Evolutionary conservation across 2,888 invertebrate genomes (phyloP), one percentile per base, ranked within the genome.

Genomic region (Thumatha senex): DNA sequence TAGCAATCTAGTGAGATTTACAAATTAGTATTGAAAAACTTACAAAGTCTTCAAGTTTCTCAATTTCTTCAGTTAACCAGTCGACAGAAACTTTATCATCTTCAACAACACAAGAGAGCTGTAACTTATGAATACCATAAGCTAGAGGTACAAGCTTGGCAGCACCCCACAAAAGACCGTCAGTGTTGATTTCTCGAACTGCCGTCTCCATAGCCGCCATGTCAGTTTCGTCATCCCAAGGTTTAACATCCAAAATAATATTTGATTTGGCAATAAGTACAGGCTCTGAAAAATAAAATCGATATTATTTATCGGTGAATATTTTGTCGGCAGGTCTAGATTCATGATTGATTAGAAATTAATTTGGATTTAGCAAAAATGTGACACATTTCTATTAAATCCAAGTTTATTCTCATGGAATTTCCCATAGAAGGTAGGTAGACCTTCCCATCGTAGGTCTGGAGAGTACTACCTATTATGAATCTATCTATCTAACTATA

Each of bases 61-160:
- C 95, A 65, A 99, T 96, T 82, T 95, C 93, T 85, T 99, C 98
- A 68, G 95, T 96, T 31, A 98, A 92, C 94, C 95, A 95, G 81
- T 97, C 97, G 43, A 97, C 93, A 34, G 97, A 97, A 14, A 98
- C 96, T 87, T 98, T 98, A n/a, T 98, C 98, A 84, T 98, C 98
- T 92, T 98, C 98, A 34, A 99, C 96, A 40, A 98, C 98, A 84
- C 96, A 96, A 31, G 95, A 95, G 70, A 99, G 98, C 85, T 97
- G 97, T 49, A 99, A 92, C 82, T 99, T 98, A 70, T 96, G 94
- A 70, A 98, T 98, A 48, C 98, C 98, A 88, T 95, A 98, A 5
- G 97, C 98, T 35, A 98, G 92, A 29, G 98, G 97, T 8, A 98
- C 96, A 47, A 98, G 89, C 93, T 98, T 97, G 2, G 96, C 95